Evolutionary conservation across 2,888 invertebrate genomes (phyloP), one percentile per base, ranked within the genome.

Genomic region (Microctonus brassicae): DNA sequence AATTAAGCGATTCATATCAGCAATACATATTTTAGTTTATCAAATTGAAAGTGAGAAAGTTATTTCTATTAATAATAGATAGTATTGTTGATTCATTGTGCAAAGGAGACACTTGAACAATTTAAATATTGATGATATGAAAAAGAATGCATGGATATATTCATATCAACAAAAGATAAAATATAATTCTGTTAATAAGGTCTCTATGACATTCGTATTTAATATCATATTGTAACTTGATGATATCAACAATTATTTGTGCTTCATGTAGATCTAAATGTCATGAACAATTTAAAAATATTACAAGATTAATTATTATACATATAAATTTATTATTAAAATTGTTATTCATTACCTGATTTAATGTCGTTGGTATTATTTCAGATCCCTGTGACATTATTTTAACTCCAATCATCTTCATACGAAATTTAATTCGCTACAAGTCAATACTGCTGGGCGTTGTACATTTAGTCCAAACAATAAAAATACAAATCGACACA

Each of bases 331-430:
- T 29, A 7, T 29, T 29, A 29, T 29, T 29, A 29, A 29, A 29
- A n/a, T n/a, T 26, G 0, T 26, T 57, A n/a, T 13, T 57, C 53
- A 77, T 68, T 76, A 84, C 83, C 80, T 83, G 83, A 61, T 73
- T 83, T 61, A 84, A 73, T 58, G 80, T 78, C 1, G 82, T 84
- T 29, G 83, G 82, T 71, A 84, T 83, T 74, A 84, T 84, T 74
- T 84, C 83, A 73, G 83, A 81, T 57, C 83, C 84, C 70, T 84
- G 83, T 64, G 83, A 82, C 77, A 84, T 74, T 83, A 84, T 84
- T 74, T 80, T 78, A 39, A 68, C 63, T 52, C 62, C 72, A 63
- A 72, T 69, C 69, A 68, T 68, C 11, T 39, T 64, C 33, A 13
- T 47, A 70, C 57, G 33, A 47, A 29, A 62, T 55, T 71, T 65